Evolutionary conservation across 2,797 vertebrate species (phyloP).

Genomic region (Phoxinus dragarum): DNA sequence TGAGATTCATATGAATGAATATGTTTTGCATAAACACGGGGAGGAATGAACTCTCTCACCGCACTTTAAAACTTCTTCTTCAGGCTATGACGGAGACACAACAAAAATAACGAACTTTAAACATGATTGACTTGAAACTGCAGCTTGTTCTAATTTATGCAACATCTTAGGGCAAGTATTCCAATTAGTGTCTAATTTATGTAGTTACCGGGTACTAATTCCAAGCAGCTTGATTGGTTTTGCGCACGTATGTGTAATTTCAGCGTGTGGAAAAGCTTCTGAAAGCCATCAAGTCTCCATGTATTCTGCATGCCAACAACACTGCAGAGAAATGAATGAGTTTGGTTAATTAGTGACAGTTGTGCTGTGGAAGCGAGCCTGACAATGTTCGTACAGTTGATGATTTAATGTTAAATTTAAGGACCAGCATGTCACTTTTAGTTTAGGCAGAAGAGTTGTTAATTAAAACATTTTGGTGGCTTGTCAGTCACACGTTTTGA

Average conservation of each 20-base stretch:
- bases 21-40: neutral
- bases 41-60: neutral
- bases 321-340: neutral
- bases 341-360: conserved; percentile 63
- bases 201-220: conserved; percentile 30
- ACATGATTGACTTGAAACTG: conserved; percentile 11
- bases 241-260: neutral
- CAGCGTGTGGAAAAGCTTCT: neutral
- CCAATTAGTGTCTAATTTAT: conserved; percentile 34
- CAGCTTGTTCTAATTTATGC: conserved; percentile 39
- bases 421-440: conserved; percentile 58
- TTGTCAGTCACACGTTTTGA: conserved; percentile 43
- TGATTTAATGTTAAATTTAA: conserved; percentile 70
- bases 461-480: conserved; percentile 60
- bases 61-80: neutral
- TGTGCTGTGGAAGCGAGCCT: conserved; percentile 63
- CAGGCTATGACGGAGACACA: neutral
- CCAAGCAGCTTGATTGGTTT: conserved; percentile 28
- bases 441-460: conserved; percentile 68
- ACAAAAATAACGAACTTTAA: neutral
- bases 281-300: neutral
- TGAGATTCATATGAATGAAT: neutral
- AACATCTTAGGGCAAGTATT: conserved; percentile 19
- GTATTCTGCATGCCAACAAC: neutral
- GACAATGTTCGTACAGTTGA: conserved; percentile 42